Base-by-base conservation (phyloP, 2,113 vertebrate species). In the Gymnogyps californianus region DNA sequence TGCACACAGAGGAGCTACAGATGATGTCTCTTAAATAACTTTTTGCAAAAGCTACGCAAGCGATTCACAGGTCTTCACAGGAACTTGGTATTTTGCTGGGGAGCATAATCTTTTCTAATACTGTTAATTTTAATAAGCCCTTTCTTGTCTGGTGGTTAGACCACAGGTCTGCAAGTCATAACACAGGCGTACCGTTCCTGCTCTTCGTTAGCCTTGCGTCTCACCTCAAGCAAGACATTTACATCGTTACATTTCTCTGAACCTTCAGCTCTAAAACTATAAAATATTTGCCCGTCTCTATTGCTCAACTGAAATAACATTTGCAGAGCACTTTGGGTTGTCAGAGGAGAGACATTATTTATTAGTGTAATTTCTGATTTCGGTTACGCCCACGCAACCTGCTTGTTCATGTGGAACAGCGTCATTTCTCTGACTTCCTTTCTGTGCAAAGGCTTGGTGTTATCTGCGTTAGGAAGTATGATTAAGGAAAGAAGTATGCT, bases 81-180 rank as follows among this genome's bases (percentile, higher is more conserved):
- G 91, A 96, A 88, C 91, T 9, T 70, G 82, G 57, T 90, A 47
- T 96, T 93, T 93, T 59, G 83, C 89, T 95, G 77, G 72, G 90
- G 64, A 95, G 72, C 40, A 44, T 86, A 87, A 79, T 87, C 44
- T 87, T 76, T 94, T 87, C 83, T 97, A 94, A 95, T 79, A 78
- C 66, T 95, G 78, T 84, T 91, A 85, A 96, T 96, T 89, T 96
- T 94, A 77, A 93, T 96, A 58, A 90, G 81, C 87, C 42, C 82
- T 93, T 87, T 94, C 94, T 96, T 97, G 74, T 62, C 93, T 94
- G 87, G 94, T 94, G 93, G 93, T 96, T 96, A 96, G 62, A 96
- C 95, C 93, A 90, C 94, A 96, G 78, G 36, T 65, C 96, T 95
- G 16, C 83, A 92, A 92, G 86, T 91, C 75, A 4, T 40, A 94